Evolutionary conservation across 2,113 vertebrate genomes (phyloP).

Genomic region (Castor canadensis): DNA sequence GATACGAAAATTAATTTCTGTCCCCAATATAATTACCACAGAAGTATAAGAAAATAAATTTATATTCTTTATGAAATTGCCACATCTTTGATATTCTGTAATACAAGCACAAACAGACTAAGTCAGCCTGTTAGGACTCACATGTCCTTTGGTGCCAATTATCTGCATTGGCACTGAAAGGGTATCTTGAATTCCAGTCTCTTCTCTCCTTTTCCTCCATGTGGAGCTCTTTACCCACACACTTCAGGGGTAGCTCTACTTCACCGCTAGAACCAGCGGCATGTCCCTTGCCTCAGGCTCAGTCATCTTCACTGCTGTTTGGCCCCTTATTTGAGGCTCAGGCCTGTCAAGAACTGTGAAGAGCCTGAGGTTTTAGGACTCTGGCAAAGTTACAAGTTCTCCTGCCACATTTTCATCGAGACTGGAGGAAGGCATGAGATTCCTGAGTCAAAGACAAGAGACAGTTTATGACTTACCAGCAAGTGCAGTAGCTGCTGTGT

Average conservation of each 20-base stretch:
- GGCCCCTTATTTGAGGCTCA: not conserved
- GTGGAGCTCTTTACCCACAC: not conserved
- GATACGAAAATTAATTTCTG: not conserved
- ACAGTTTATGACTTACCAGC: not conserved
- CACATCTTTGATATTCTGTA: not conserved
- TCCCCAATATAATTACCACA: too few species aligned
- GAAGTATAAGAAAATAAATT: not conserved
- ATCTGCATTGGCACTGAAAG: not conserved
- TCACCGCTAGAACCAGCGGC: not conserved
- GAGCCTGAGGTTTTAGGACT: not conserved
- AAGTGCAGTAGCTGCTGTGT: not conserved
- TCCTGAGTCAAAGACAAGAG: not conserved
- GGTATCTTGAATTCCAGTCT: not conserved
- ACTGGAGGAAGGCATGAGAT: not conserved
- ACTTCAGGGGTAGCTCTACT: not conserved
- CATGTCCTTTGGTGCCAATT: not conserved
- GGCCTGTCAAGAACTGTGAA: not conserved
- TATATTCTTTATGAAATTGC: not conserved
- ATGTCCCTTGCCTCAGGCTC: not conserved
- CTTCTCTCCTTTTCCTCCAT: not conserved
- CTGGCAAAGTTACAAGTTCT: not conserved
- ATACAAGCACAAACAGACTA: not conserved
- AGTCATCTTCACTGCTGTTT: not conserved
- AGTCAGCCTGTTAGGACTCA: not conserved
- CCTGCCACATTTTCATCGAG: not conserved